Evolutionary conservation across 2,888 invertebrate species (phyloP).

Genomic region (Pycnomerus fuliginosus): DNA sequence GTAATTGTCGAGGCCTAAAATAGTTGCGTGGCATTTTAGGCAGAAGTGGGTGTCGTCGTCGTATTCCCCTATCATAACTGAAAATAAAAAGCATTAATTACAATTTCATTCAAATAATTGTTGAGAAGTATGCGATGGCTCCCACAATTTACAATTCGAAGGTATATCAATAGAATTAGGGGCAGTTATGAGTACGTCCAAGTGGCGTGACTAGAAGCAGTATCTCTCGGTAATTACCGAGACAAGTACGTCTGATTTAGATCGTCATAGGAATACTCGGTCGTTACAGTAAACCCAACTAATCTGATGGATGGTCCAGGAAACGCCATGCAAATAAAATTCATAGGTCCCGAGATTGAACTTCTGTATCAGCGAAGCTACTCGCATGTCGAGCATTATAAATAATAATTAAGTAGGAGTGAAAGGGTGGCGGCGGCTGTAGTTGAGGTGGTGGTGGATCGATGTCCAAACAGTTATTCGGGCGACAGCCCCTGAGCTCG

Average conservation of each 20-base stretch:
- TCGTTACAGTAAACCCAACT: conserved; percentile 10
- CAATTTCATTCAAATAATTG: too few species aligned
- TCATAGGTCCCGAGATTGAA: too few species aligned
- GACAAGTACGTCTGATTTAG: conserved; percentile 8
- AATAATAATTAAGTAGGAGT: conserved; percentile 20
- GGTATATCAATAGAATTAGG: not conserved
- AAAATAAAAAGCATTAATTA: too few species aligned
- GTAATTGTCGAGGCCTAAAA: conserved; percentile 83
- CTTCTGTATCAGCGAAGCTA: too few species aligned
- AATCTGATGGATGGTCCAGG: conserved; percentile 8
- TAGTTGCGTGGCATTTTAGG: conserved; percentile 80
- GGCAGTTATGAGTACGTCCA: conserved; percentile 3
- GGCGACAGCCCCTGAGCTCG: conserved; percentile 52
- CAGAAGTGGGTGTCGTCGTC: conserved; percentile 86
- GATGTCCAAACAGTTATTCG: conserved; percentile 50
- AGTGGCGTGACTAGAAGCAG: conserved; percentile 16
- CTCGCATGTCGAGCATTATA: conserved; percentile 12
- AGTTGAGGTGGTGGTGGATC: conserved; percentile 34
- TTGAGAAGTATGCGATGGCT: too few species aligned
- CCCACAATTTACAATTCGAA: too few species aligned
- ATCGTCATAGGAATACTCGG: conserved; percentile 5
- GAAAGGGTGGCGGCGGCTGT: conserved; percentile 10
- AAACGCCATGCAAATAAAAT: conserved; percentile 13
- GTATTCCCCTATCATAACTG: conserved; percentile 62
- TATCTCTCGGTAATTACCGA: conserved; percentile 9